These are phyloP conservation scores for Momotus momota DNA, from an alignment of 2,797 vertebrate genomes.

Conservation along the genomic window DNA sequence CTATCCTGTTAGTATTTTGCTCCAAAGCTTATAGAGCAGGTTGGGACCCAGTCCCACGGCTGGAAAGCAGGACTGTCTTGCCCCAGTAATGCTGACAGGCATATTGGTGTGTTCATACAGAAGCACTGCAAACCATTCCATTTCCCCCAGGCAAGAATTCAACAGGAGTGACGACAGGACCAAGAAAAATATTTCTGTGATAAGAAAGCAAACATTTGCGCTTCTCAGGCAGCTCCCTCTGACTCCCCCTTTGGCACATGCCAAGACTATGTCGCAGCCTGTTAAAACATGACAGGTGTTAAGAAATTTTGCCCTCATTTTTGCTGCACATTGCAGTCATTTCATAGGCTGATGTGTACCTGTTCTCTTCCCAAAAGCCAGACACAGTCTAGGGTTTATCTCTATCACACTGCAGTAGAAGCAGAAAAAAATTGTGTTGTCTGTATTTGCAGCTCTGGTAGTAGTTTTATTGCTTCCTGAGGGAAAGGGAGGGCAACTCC, in stretches of 20 bases:
- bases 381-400: not conserved
- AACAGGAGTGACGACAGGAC: slow-evolving; percentile 23
- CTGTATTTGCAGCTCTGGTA: not conserved
- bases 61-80: not conserved
- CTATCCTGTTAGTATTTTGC: not conserved
- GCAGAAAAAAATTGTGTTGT: not conserved
- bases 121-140: not conserved
- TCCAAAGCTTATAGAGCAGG: not conserved
- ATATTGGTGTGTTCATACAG: not conserved
- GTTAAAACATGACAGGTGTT: not conserved
- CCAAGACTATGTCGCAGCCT: slow-evolving; percentile 18
- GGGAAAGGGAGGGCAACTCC: not conserved
- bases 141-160: slow-evolving; percentile 39
- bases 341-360: not conserved
- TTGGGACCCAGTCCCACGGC: not conserved
- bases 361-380: not conserved
- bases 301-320: not conserved
- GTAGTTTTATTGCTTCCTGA: not conserved
- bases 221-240: slow-evolving; percentile 17
- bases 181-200: slow-evolving; percentile 34
- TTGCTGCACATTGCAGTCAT: not conserved
- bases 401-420: not conserved
- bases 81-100: not conserved
- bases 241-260: not conserved
- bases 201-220: slow-evolving; percentile 27